Evolutionary conservation across 2,797 vertebrate genomes (phyloP).

Genomic region (Pristis pectinata): DNA sequence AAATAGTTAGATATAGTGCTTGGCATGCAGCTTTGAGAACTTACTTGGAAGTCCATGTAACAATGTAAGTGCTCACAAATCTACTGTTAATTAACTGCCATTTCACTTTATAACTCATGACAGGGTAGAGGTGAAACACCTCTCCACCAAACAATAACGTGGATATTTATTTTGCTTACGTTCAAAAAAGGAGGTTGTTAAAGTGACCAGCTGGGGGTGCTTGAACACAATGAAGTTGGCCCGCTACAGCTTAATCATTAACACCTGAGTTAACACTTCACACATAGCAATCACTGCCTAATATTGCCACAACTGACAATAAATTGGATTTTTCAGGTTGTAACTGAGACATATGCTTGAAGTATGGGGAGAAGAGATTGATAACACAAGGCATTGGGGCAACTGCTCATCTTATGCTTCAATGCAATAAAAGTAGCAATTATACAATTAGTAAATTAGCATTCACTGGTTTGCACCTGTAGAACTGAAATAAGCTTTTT

Average conservation of each 20-base stretch:
- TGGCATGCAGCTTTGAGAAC: neutral
- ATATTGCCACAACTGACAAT: neutral
- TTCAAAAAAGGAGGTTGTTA: neutral
- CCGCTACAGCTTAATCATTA: neutral
- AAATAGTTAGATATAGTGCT: neutral
- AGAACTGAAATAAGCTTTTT: neutral
- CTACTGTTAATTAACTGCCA: neutral
- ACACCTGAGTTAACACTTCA: neutral
- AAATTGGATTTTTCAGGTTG: neutral
- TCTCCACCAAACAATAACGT: neutral
- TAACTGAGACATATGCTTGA: neutral
- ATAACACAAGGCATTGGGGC: neutral
- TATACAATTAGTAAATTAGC: neutral
- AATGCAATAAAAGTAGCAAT: neutral
- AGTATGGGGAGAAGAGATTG: slow-evolving; percentile 4
- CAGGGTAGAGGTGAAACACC: neutral
- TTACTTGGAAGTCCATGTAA: neutral
- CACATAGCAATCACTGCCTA: neutral
- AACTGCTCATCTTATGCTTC: neutral
- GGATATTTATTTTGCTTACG: neutral
- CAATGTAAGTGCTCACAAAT: neutral
- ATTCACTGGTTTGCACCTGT: neutral
- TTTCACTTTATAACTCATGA: neutral
- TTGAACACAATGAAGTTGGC: neutral
- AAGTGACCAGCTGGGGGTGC: neutral